phyloP scores from a whole-genome alignment of 2,888 invertebrate species.

The Tribolium freemani region DNA sequence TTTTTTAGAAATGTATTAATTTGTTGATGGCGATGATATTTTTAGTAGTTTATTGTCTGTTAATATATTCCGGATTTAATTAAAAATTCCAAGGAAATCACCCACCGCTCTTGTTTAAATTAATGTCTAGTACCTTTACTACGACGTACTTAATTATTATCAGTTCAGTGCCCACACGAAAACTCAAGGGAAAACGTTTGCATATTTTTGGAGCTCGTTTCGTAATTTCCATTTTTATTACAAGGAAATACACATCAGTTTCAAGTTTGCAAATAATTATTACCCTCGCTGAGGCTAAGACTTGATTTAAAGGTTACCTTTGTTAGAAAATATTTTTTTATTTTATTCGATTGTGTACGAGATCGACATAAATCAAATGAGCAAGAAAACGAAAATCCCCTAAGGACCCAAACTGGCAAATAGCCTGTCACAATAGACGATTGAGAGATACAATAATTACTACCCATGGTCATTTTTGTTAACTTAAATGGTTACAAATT shows the following conservation, averaged over 20 bases:
- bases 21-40: neutral
- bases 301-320: neutral
- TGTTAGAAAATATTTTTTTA: neutral
- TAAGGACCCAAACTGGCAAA: neutral
- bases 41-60: neutral
- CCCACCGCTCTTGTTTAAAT: conserved; percentile 30
- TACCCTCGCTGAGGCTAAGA: neutral
- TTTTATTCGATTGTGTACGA: too few species aligned
- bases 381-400: neutral
- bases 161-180: neutral
- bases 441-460: conserved; percentile 4
- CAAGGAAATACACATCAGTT: conserved; percentile 12
- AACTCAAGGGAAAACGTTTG: conserved; percentile 12
- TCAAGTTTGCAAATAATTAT: neutral
- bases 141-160: conserved; percentile 13
- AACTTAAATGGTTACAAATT: neutral
- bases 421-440: conserved; percentile 2
- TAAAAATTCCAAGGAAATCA: conserved; percentile 37
- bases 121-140: conserved; percentile 14
- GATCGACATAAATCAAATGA: too few species aligned
- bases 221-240: conserved; percentile 11
- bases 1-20: neutral
- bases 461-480: conserved; percentile 1
- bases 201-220: conserved; percentile 29
- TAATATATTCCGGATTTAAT: conserved; percentile 25